phyloP scores from a whole-genome alignment of 2,797 vertebrate genomes.

The Smutsia temminckii region DNA sequence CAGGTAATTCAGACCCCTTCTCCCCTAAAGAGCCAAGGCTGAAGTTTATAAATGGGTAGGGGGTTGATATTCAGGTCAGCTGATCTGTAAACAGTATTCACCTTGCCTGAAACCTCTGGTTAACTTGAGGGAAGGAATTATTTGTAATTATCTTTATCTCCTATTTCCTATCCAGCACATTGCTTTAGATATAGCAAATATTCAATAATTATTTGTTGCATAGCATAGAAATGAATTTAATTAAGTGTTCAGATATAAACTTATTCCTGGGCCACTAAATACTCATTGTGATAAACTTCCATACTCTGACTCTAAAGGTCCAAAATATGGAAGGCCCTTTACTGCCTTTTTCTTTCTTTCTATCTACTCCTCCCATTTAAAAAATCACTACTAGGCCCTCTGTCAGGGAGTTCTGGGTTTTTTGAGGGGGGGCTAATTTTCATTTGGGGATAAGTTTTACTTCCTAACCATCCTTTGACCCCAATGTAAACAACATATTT shows the following conservation, averaged over 20 bases:
- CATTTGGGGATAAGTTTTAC: slow-evolving; percentile 6
- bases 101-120: background rate
- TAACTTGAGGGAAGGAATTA: background rate
- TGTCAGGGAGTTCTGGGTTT: background rate
- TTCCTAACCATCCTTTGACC: slow-evolving; percentile 22
- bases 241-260: background rate
- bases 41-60: background rate
- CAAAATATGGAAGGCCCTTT: background rate
- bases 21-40: background rate
- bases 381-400: background rate
- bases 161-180: background rate
- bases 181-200: background rate
- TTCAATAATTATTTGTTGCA: background rate
- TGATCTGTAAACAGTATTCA: background rate
- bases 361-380: background rate
- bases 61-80: background rate
- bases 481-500: slow-evolving; percentile 30
- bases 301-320: background rate
- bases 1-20: background rate
- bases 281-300: background rate
- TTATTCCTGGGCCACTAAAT: background rate
- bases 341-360: background rate
- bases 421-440: background rate
- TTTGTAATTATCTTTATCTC: background rate
- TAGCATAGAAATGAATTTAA: background rate